Evolutionary conservation across 2,113 vertebrate genomes (phyloP), one percentile per base, ranked within the genome.

Genomic region (Dromaius novaehollandiae): DNA sequence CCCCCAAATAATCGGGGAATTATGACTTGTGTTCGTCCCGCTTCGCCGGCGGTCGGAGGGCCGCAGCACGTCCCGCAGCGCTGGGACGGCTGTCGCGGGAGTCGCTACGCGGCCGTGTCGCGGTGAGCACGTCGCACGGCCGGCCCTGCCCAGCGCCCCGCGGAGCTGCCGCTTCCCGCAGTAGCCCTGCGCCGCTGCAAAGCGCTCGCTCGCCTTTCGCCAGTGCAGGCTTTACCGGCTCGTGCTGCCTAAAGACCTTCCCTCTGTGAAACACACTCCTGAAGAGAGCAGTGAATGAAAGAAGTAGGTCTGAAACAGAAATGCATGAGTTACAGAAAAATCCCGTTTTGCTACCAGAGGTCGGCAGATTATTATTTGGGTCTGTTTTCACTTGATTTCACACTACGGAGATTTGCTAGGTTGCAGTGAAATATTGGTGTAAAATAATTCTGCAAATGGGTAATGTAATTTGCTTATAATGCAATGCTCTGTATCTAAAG

Each of bases 31-130:
- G 2, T 77, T 95, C 89, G 63, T 61, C 94, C 86, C 81, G 61
- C 77, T 80, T 94, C 86, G 73, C 69, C 81, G 69, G 86, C 1
- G 96, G 95, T 86, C 92, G 93, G 89, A 74, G 96, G 96, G 65
- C 53, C 2, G 0, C 30, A 7, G 63, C 30, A 9, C 91, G 95
- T 97, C 97, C 96, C 77, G 87, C 89, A 91, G 94, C 94, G 90
- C 95, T 96, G 95, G 95, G 79, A 96, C 96, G 96, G 96, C 96
- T 97, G 95, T 96, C 48, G 88, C 88, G 92, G 1, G 70, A 88
- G 88, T 61, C 0, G 1, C 65, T 1, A 51, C 44, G 82, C 26
- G 60, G 83, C 90, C 58, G 13, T 77, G 36, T 6, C 44, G 24
- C 2, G 2, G 24, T 0, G 20, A 60, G 48, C 1, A 11, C 70